Base-by-base conservation (phyloP, 2,888 invertebrate genomes). In the Empis stercorea region DNA sequence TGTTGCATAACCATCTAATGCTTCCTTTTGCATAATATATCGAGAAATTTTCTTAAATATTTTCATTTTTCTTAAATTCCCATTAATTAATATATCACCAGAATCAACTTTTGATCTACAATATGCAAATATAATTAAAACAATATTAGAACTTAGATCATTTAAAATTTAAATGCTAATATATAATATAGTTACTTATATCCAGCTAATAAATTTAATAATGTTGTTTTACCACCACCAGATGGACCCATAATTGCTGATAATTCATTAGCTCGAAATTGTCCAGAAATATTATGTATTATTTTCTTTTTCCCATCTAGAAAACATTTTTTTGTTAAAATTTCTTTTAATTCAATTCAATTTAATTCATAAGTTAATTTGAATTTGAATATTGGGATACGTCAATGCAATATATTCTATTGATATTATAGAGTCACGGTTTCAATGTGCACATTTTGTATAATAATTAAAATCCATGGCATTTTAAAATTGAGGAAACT, bases 21-120 rank as follows among this genome's bases (percentile, higher is more conserved):
- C 72, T 61, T 91, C 89, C 54, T 89, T 80, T 69, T 96, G 96
- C 93, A 95, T 94, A 56, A 96, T 96, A 71, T 95, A 95, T 46
- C 93, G 81, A 0, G 93, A 91, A 70, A 89, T 76, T 71, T 88
- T 89, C 40, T 87, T 76, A 70, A 95, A 95, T 55, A 80, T 73
- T 23, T 79, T 75, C 48, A 87, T 71, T 61, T 92, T 79, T 11
- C 93, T 74, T 0, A 79, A 76, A 55, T 78, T 75, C 0, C 86
- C 87, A 66, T 94, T 94, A 14, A 91, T 79, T 48, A 76, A 73
- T 41, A 95, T 80, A n/a, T 77, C 71, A 0, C 94, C 95, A 1
- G 78, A 76, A 0, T 84, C 78, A 23, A 78, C 79, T 9, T 73
- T 67, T 43, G 77, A 76, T 63, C 88, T 88, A 65, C 5, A 34